Evolutionary conservation across 2,113 vertebrate genomes (phyloP).

Genomic region (Neodon shergylaensis): DNA sequence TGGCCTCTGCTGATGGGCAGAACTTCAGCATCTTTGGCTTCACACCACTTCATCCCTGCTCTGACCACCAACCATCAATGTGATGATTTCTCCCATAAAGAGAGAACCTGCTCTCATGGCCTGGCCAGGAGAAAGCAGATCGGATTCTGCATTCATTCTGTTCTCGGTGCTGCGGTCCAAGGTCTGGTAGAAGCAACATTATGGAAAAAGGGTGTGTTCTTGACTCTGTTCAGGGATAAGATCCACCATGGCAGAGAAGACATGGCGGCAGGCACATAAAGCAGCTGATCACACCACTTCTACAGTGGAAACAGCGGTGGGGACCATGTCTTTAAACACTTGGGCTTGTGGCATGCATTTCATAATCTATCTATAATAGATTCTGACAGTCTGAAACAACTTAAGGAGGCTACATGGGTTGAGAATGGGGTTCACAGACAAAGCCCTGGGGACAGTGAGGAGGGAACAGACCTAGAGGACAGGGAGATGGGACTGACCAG

Average conservation of each 20-base stretch:
- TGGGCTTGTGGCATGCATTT: background rate
- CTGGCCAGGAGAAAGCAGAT: background rate
- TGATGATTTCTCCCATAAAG: background rate
- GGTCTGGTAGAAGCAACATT: background rate
- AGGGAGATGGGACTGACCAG: too few relatives aligned
- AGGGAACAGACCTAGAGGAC: background rate
- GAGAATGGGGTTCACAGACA: background rate
- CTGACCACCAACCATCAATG: fast-evolving
- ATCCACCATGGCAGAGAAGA: too few relatives aligned
- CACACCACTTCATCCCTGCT: fast-evolving
- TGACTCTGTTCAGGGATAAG: background rate
- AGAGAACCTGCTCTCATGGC: background rate
- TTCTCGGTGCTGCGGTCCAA: background rate
- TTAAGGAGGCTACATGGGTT: background rate
- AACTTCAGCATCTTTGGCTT: background rate
- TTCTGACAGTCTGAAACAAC: too few relatives aligned
- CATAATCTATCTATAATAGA: background rate
- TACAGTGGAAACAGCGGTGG: background rate
- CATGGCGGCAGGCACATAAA: background rate
- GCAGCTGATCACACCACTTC: background rate
- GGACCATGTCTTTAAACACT: background rate
- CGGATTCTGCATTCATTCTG: background rate
- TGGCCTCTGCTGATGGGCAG: fast-evolving
- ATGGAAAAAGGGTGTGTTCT: background rate
- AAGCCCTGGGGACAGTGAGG: too few relatives aligned